A percentile compares a stretch with the other conserved stretches of the same genome.
Conservation (phyloP, 2,113 vertebrate species). For the Podilymbus podiceps region DNA sequence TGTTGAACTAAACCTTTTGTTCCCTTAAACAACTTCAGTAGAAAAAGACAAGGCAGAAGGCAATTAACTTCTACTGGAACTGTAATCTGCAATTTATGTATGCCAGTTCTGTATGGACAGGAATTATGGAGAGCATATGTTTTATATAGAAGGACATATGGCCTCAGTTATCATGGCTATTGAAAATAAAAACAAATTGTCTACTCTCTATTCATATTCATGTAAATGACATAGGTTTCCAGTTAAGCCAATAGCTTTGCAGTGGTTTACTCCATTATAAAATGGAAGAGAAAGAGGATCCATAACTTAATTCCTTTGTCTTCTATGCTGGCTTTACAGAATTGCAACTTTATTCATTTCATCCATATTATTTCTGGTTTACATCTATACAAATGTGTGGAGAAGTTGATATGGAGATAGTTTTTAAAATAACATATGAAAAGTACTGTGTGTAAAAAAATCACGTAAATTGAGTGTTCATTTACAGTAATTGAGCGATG, state of each 20-base stretch:
- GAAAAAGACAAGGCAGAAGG: background rate
- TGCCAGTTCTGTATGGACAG: background rate
- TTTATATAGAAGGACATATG: background rate
- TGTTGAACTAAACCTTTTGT: background rate
- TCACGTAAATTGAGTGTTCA: background rate
- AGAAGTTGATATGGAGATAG: background rate
- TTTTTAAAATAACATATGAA: background rate
- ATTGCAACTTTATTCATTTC: background rate
- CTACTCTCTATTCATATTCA: background rate
- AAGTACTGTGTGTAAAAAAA: background rate
- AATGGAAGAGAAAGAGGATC: background rate
- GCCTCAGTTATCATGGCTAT: background rate
- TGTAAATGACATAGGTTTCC: background rate
- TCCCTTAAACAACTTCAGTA: background rate
- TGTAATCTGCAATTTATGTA: background rate
- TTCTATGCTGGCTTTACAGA: background rate
- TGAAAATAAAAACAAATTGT: slow-evolving; percentile 2
- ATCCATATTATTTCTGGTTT: background rate
- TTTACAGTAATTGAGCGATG: background rate
- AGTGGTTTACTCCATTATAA: background rate
- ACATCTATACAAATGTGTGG: background rate
- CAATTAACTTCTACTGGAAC: background rate
- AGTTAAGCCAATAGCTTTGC: background rate
- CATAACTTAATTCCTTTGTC: background rate
- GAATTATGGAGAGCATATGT: background rate